These are phyloP conservation scores for Chaetura pelagica DNA, from an alignment of 2,113 vertebrate genomes.

Conservation along the genomic window DNA sequence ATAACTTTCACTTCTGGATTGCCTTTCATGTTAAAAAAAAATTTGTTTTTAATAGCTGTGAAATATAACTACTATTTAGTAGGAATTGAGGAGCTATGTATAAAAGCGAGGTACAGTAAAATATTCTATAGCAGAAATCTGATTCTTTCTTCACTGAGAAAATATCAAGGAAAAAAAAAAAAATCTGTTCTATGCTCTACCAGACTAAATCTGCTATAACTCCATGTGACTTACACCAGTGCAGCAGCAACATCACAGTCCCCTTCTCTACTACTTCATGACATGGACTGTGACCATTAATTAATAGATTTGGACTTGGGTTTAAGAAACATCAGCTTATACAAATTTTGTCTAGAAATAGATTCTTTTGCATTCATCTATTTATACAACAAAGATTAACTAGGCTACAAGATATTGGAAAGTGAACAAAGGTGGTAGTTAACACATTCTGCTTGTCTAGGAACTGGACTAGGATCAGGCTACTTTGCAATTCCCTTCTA, in stretches of 20 bases:
- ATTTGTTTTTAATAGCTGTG: neutral
- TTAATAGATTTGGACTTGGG: neutral
- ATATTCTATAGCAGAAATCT: neutral
- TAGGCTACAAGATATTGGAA: neutral
- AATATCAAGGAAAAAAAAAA: neutral
- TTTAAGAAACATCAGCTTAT: neutral
- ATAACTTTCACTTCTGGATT: neutral
- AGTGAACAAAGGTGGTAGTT: neutral
- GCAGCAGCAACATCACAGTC: neutral
- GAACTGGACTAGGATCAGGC: neutral
- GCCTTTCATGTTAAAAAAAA: neutral
- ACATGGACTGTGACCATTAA: neutral
- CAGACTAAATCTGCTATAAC: neutral
- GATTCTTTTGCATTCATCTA: neutral
- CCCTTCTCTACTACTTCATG: neutral
- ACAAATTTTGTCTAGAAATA: neutral
- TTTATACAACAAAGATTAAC: neutral
- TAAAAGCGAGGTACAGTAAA: fast-evolving
- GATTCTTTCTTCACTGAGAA: neutral
- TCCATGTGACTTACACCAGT: neutral
- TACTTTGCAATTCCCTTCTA: neutral
- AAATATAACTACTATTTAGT: neutral
- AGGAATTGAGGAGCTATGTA: neutral
- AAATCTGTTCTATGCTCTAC: neutral
- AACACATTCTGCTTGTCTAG: neutral